A percentile compares a stretch with the other conserved stretches of the same genome.
Conservation (phyloP, 2,113 vertebrate genomes). For the Ranitomeya variabilis region DNA sequence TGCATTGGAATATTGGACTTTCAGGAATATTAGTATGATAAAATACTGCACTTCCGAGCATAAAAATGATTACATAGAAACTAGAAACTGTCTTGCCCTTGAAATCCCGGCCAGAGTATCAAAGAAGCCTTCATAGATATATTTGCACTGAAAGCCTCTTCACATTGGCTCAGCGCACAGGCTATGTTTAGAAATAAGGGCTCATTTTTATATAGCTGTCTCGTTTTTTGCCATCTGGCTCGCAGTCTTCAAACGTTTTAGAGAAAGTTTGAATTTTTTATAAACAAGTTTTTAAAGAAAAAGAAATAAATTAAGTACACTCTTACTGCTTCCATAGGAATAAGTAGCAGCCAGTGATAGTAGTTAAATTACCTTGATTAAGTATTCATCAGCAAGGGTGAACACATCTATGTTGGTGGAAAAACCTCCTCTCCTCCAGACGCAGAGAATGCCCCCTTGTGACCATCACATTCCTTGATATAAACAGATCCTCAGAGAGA, state of each 20-base stretch:
- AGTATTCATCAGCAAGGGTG: no score
- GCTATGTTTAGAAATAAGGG: background rate
- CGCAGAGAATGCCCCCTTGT: no score
- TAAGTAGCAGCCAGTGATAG: no score
- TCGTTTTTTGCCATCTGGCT: background rate
- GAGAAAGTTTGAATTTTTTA: background rate
- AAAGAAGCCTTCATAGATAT: background rate
- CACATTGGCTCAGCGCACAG: background rate
- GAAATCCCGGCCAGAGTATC: background rate
- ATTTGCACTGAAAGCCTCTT: background rate
- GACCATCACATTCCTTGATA: no score
- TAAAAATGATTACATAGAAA: background rate
- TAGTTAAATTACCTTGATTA: no score
- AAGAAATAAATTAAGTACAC: no score
- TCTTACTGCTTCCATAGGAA: no score
- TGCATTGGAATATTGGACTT: no score
- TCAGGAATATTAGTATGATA: no score
- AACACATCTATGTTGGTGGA: no score
- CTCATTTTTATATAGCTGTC: background rate
- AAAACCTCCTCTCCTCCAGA: no score
- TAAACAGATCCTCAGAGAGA: no score
- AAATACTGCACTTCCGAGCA: background rate
- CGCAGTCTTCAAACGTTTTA: background rate
- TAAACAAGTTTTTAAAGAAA: background rate
- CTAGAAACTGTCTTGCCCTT: background rate